Percentiles rank a stretch among this genome's conserved stretches.
Evolutionary conservation across 2,113 vertebrate species (phyloP).

Genomic region (Cyphomyrus plagiostoma): DNA sequence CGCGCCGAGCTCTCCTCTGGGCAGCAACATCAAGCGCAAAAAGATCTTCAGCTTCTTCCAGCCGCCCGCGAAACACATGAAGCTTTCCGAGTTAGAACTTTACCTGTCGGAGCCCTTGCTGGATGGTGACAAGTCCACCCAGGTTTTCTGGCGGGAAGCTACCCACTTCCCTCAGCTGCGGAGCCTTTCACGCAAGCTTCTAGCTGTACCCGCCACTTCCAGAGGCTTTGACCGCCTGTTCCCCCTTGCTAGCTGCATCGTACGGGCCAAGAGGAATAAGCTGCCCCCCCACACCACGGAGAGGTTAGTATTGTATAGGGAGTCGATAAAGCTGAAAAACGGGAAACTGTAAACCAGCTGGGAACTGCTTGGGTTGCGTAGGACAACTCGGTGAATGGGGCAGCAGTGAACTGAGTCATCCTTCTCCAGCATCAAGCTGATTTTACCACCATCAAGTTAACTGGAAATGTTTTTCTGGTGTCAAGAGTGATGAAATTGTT

Average conservation of each 20-base stretch:
- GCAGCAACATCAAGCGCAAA: conserved; percentile 48
- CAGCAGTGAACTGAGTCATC: neutral
- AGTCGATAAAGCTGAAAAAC: conserved; percentile 40
- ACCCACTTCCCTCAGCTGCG: conserved; percentile 51
- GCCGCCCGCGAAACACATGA: conserved; percentile 40
- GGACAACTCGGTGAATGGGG: neutral
- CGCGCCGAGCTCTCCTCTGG: neutral
- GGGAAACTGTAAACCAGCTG: conserved; percentile 24
- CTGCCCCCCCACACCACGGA: conserved; percentile 60
- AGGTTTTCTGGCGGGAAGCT: conserved; percentile 53
- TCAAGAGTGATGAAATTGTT: neutral
- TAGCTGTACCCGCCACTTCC: conserved; percentile 54
- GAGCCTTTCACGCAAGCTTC: conserved; percentile 45
- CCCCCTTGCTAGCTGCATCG: conserved; percentile 52
- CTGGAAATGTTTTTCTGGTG: neutral
- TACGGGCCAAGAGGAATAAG: conserved; percentile 54
- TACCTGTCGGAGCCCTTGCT: conserved; percentile 54
- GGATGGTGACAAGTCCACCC: conserved; percentile 30
- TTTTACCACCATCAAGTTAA: neutral
- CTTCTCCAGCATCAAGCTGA: neutral
- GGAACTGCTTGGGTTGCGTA: neutral
- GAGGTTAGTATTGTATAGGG: conserved; percentile 58
- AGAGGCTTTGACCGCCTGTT: conserved; percentile 61
- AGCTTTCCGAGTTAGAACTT: conserved; percentile 45
- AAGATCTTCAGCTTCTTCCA: conserved; percentile 43